phyloP scores from a whole-genome alignment of 37 sponge, comb jelly and placozoan species.

The Beroe ovata region DNA sequence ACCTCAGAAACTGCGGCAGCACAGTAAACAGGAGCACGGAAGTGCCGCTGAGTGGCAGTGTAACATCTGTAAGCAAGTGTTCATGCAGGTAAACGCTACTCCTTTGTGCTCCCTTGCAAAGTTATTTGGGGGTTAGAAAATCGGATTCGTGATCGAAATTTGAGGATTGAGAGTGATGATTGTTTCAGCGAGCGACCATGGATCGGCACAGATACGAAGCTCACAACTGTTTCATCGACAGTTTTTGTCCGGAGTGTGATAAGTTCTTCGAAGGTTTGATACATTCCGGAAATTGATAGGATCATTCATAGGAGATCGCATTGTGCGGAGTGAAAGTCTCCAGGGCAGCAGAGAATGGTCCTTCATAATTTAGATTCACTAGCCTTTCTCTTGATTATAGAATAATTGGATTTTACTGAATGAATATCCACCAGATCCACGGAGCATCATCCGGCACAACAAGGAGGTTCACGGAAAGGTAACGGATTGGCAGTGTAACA shows the following conservation, averaged over 20 bases:
- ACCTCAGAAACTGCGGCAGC: constrained; percentile 15
- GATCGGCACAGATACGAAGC: constrained; percentile 63
- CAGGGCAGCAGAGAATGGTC: too few relatives aligned
- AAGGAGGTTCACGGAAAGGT: constrained; percentile 56
- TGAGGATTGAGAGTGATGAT: too few relatives aligned
- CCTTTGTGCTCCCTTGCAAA: too few relatives aligned
- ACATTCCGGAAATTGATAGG: neutral
- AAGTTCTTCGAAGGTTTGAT: constrained; percentile 59
- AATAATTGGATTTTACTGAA: too few relatives aligned
- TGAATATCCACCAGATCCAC: too few relatives aligned
- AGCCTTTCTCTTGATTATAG: too few relatives aligned
- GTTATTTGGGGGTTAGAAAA: too few relatives aligned
- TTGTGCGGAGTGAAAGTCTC: too few relatives aligned
- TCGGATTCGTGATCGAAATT: too few relatives aligned
- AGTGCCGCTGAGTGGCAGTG: constrained; percentile 67
- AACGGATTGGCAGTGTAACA: constrained; percentile 65
- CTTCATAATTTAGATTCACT: too few relatives aligned
- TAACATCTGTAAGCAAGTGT: constrained; percentile 35
- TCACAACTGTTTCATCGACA: constrained; percentile 55
- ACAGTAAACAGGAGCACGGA: constrained; percentile 60
- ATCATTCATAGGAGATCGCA: too few relatives aligned
- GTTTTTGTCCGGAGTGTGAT: constrained; percentile 64
- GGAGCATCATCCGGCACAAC: constrained; percentile 54
- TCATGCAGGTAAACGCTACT: constrained; percentile 29
- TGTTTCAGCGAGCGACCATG: constrained; percentile 34